Evolutionary conservation across 1,140 invertebrate genomes (phyloP).

Genomic region (Neuroterus valhalla): DNA sequence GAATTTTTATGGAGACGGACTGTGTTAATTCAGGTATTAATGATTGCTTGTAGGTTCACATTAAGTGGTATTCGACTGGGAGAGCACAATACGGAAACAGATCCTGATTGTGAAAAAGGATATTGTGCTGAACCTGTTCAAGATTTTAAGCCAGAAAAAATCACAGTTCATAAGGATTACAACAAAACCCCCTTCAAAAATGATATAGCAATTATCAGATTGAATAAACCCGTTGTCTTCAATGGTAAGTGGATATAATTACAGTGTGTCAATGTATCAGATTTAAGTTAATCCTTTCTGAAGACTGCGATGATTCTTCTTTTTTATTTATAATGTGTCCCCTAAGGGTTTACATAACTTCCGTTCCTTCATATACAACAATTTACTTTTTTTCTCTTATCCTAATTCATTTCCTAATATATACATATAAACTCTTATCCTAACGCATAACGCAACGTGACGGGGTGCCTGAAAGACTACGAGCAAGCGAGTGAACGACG

Average conservation of each 20-base stretch:
- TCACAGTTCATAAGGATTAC: conserved; percentile 76
- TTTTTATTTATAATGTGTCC: too few species aligned
- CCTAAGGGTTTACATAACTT: too few species aligned
- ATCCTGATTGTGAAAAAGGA: conserved; percentile 77
- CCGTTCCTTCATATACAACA: too few species aligned
- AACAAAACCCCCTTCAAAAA: conserved; percentile 78
- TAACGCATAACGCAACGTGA: too few species aligned
- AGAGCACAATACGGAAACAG: conserved; percentile 74
- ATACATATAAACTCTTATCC: too few species aligned
- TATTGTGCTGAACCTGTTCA: conserved; percentile 77
- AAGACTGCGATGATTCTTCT: not conserved
- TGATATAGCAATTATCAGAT: conserved; percentile 80
- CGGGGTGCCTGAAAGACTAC: too few species aligned
- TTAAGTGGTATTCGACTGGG: conserved; percentile 78
- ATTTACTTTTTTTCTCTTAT: too few species aligned
- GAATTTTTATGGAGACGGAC: conserved; percentile 16
- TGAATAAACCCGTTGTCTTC: conserved; percentile 74
- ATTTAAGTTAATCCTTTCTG: not conserved
- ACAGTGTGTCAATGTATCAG: not conserved
- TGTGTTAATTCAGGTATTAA: conserved; percentile 23
- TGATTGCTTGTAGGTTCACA: conserved; percentile 43
- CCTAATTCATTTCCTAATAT: too few species aligned
- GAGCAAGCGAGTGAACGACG: too few species aligned
- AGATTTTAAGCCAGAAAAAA: conserved; percentile 72
- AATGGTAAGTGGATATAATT: conserved; percentile 68